A percentile compares a stretch with the other conserved stretches of the same genome.
phyloP scores from a whole-genome alignment of 2,113 vertebrate species.

The Ursus arctos region DNA sequence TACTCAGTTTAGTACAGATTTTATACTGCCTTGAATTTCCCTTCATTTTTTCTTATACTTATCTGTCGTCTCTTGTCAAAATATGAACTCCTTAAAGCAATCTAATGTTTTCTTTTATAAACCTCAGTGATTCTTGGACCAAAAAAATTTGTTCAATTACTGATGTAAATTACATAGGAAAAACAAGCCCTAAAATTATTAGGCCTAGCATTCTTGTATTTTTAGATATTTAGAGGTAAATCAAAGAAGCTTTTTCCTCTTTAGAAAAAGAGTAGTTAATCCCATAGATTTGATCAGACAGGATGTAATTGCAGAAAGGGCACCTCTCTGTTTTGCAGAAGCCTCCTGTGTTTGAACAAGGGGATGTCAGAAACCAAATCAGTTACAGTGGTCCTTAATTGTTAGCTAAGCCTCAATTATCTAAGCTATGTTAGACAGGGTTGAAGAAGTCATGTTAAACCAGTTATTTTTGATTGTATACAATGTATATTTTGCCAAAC shows the following conservation, averaged over 20 bases:
- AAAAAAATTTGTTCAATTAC: neutral
- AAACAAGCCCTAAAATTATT: neutral
- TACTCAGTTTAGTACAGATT: neutral
- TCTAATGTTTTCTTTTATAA: neutral
- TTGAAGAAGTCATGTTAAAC: slow-evolving; percentile 28
- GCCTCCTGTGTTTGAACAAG: slow-evolving; percentile 1
- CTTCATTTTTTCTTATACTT: neutral
- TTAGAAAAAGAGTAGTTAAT: slow-evolving; percentile 22
- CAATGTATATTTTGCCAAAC: slow-evolving; percentile 39
- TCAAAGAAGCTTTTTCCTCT: neutral
- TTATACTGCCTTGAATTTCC: neutral
- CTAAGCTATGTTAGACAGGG: neutral
- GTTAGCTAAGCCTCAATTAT: neutral
- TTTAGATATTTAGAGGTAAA: slow-evolving; percentile 45
- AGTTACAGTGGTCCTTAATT: slow-evolving; percentile 31
- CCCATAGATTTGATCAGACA: slow-evolving; percentile 14
- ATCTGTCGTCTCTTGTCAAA: neutral
- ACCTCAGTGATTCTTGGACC: neutral
- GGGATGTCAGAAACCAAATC: slow-evolving; percentile 45
- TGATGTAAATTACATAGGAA: slow-evolving; percentile 20
- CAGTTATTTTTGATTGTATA: slow-evolving; percentile 9
- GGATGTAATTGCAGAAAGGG: neutral
- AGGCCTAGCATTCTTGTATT: neutral
- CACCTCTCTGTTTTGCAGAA: slow-evolving; percentile 22
- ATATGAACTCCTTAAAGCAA: slow-evolving; percentile 4